A percentile compares a stretch with the other conserved stretches of the same genome.
These are phyloP conservation scores for western clawed frog (Xenopus tropicalis) DNA, from an alignment of 2,113 vertebrate species.

Conservation along the genomic window DNA sequence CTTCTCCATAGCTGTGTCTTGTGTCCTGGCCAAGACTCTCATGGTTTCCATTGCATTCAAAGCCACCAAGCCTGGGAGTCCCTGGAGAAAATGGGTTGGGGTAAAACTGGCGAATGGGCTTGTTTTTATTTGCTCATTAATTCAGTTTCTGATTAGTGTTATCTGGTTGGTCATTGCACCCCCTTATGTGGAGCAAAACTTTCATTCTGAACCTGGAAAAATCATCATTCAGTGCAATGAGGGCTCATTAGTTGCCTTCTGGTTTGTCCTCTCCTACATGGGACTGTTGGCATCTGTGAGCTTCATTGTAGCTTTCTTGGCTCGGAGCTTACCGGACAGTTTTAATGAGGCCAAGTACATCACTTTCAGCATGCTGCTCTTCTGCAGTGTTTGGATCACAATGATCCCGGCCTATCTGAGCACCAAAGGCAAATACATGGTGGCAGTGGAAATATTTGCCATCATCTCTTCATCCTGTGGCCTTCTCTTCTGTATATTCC, in stretches of 20 bases:
- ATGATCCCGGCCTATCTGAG: slow-evolving; percentile 32
- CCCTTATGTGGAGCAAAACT: slow-evolving; percentile 8
- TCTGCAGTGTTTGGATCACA: slow-evolving; percentile 53
- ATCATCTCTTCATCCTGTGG: slow-evolving; percentile 18
- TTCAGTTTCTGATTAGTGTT: slow-evolving; percentile 16
- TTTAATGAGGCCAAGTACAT: slow-evolving; percentile 60
- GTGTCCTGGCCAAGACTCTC: slow-evolving; percentile 6
- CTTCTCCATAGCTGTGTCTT: slow-evolving; percentile 1
- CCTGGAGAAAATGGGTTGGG: neutral
- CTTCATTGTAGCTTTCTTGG: slow-evolving; percentile 21
- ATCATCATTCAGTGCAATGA: slow-evolving; percentile 36
- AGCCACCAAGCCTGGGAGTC: slow-evolving; percentile 4
- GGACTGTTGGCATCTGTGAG: slow-evolving; percentile 11
- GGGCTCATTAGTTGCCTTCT: slow-evolving; percentile 25
- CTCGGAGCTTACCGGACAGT: slow-evolving; percentile 50
- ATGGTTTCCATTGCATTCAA: slow-evolving; percentile 2
- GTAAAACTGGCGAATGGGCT: neutral
- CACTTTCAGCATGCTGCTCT: slow-evolving; percentile 66
- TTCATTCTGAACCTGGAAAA: neutral
- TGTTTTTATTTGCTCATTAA: neutral
- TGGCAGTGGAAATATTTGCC: slow-evolving; percentile 28
- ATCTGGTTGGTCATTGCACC: slow-evolving; percentile 13
- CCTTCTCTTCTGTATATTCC: slow-evolving; percentile 17
- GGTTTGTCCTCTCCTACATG: slow-evolving; percentile 3
- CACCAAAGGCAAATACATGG: slow-evolving; percentile 29